Evolutionary conservation across 2,888 invertebrate species (phyloP).

Genomic region (Pseudanteris insignis): DNA sequence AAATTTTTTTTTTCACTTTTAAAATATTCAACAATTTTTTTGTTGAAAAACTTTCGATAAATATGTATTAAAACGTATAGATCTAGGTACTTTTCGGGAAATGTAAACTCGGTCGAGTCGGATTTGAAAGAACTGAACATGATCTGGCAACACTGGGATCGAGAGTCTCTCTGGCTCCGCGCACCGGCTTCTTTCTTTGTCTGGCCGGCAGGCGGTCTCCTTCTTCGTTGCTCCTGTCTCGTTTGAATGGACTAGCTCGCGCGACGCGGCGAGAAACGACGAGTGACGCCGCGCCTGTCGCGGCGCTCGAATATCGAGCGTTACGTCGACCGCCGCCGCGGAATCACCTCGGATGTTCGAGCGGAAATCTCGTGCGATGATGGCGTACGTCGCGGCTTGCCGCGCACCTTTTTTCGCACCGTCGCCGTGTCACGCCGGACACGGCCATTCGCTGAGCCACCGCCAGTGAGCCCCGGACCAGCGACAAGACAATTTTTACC

Average conservation of each 20-base stretch:
- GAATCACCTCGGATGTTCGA: slow-evolving; percentile 30
- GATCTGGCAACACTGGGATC: slow-evolving; percentile 1
- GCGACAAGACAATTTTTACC: slow-evolving; percentile 7
- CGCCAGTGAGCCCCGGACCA: slow-evolving; percentile 19
- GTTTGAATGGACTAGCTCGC: slow-evolving; percentile 59
- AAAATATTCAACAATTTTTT: too few species aligned
- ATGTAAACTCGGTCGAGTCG: not conserved
- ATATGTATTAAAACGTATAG: too few species aligned
- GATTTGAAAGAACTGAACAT: too few species aligned
- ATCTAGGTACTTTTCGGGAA: not conserved
- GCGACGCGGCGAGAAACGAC: slow-evolving; percentile 54
- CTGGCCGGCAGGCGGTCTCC: slow-evolving; percentile 7
- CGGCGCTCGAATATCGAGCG: slow-evolving; percentile 40
- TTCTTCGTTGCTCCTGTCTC: slow-evolving; percentile 45
- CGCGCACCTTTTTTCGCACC: slow-evolving; percentile 30
- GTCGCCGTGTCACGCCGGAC: slow-evolving; percentile 16
- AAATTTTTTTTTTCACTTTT: too few species aligned
- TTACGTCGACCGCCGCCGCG: slow-evolving; percentile 29
- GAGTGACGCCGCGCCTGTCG: slow-evolving; percentile 52
- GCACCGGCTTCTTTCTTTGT: slow-evolving; percentile 15
- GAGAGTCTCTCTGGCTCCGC: slow-evolving; percentile 5
- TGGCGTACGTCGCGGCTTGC: slow-evolving; percentile 36
- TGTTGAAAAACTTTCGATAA: too few species aligned
- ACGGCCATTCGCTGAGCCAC: slow-evolving; percentile 13
- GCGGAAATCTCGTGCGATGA: slow-evolving; percentile 38